Evolutionary conservation across 2,797 vertebrate species (phyloP), one percentile per base, ranked within the genome.

Genomic region (Epinephelus coioides): DNA sequence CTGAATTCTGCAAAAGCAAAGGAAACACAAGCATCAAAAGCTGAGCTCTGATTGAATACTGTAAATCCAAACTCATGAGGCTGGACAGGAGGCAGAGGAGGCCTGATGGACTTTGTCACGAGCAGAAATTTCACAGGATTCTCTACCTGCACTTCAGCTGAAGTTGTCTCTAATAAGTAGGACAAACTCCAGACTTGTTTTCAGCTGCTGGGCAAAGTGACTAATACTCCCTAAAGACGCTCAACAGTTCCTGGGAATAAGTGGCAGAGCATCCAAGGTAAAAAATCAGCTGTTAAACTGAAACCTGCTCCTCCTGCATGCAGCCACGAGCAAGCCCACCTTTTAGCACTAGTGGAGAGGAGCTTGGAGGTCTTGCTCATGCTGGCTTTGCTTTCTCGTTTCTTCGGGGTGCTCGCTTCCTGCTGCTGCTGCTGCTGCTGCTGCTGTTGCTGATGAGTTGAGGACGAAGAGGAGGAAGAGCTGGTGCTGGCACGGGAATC

Each of bases 321-420:
- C 43, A 7, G 15, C 6, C 9, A 0, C 0, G 6, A 3, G 15
- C 3, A 3, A 15, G 17, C 38, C 89, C 92, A 98, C 98, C 98
- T 97, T 94, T 99, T 99, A 73, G 97, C 97, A 87, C 98, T 99
- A 89, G 98, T 99, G 65, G 97, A 98, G 80, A 98, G 96, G 82
- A 99, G 97, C 88, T 99, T 99, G 91, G 97, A 98, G 93, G 97
- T 97, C 94, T 99, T 99, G 96, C 96, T 99, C 97, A 98, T 98
- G 95, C 95, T 97, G 97, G 95, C 96, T 97, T 97, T 98, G 94
- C 95, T 97, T 76, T 98, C 97, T 93, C 97, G 96, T 91, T 97
- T 97, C 96, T 91, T 94, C 17, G 86, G 84, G 44, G 91, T 76
- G 81, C 95, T 96, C 75, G 94, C 92, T 83, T 97, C 96, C 85